Base-by-base conservation (phyloP, 2,113 vertebrate genomes). In the Dasyprocta punctata region DNA sequence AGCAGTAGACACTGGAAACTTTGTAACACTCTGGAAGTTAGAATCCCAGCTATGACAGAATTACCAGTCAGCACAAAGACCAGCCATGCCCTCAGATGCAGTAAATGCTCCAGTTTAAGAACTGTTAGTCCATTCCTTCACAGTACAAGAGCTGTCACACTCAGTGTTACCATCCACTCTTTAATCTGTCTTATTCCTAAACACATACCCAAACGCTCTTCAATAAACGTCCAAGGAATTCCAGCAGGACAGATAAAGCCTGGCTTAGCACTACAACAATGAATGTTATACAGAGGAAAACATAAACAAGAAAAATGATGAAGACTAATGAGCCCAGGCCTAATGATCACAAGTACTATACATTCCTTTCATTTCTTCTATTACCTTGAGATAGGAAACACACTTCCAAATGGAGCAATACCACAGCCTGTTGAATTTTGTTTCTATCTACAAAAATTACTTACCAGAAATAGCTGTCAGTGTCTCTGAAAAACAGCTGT, bases 401-500 rank as follows among this genome's bases (percentile, higher is more conserved):
- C 0, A 73, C 12, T 87, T 97, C 95, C 67, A 75, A 92, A 71
- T 0, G 17, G 19, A 97, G 73, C 19, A 63, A 96, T 7, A 65
- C 61, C 89, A 83, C 0, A 63, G 90, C 93, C 69, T 26, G 88
- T 94, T 97, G 97, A 93, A 97, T 97, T 97, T 17, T 96, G 75
- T 91, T 97, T 91, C 95, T 96, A 44, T 96, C 94, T 90, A 82
- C 85, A 97, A 88, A 94, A 97, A 96, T 95, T 52, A 93, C 73
- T 75, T 93, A 60, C 95, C 97, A 97, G 94, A 97, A 98, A 98
- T 95, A 98, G 94, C 77, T 96, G 92, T 92, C 96, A 94, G 93
- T 88, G 73, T 95, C 97, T 94, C 97, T 96, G 94, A 97, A 97
- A 97, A 3, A 11, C 98, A 98, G 98, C 97, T 98, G 97, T 92